Evolutionary conservation across 2,888 invertebrate genomes (phyloP).

Genomic region (Trichacis sp.): DNA sequence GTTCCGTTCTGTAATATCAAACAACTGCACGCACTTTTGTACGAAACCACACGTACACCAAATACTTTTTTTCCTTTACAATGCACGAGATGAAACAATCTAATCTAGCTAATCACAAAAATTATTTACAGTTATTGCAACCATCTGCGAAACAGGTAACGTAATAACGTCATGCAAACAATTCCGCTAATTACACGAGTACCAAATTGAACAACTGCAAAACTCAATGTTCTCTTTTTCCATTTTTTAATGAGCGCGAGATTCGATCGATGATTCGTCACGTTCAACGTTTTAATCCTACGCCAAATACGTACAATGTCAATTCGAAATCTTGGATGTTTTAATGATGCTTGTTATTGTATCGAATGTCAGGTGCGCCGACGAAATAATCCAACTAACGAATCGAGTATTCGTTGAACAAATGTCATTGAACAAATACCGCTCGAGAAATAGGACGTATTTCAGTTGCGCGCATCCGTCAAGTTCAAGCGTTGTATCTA

Average conservation of each 20-base stretch:
- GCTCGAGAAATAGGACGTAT: not conserved
- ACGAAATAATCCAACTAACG: not conserved
- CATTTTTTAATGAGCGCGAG: too few relatives aligned
- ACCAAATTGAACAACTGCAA: constrained; percentile 1
- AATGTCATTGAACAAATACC: not conserved
- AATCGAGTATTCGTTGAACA: too few relatives aligned
- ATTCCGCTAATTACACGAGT: constrained; percentile 26
- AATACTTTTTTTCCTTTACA: not conserved
- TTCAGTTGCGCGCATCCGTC: not conserved
- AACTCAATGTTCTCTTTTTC: constrained; percentile 4
- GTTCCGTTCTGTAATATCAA: too few relatives aligned
- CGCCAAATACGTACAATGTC: too few relatives aligned
- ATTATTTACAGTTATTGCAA: constrained; percentile 22
- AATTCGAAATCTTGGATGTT: too few relatives aligned
- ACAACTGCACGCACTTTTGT: constrained; percentile 38
- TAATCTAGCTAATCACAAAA: constrained; percentile 22
- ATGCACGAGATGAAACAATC: constrained; percentile 10
- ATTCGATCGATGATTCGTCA: too few relatives aligned
- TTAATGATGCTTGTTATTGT: not conserved
- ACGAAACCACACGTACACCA: too few relatives aligned
- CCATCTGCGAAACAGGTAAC: constrained; percentile 13
- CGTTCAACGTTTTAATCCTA: too few relatives aligned
- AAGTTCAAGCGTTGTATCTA: constrained; percentile 14
- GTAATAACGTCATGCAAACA: constrained; percentile 31
- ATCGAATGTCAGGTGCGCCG: not conserved